Evolutionary conservation across 1,140 invertebrate species (phyloP), one percentile per base, ranked within the genome.

Genomic region (Neotoxoptera formosana): DNA sequence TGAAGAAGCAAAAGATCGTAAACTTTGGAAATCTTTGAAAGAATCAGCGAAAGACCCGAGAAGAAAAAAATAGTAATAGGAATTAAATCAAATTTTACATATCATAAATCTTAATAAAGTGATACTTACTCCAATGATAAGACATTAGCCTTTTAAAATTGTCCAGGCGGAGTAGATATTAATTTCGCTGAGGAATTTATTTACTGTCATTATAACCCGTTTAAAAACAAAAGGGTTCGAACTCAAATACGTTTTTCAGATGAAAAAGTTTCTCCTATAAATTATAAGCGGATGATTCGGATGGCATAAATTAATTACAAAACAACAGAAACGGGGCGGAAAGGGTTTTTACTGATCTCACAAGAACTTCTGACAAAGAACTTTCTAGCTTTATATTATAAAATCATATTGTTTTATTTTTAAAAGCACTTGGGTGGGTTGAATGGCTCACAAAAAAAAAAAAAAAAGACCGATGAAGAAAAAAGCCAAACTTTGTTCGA

Each of bases 391-490:
- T 90, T 45, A 67, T 67, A 48, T 45, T 67, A 67, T 90, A 90
- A 90, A 90, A 90, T 90, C 89, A 67, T 90, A 90, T 90, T 90
- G 89, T 90, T 90, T 90, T 90, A 90, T 90, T 90, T 90, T 90
- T 90, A 60, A 90, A 67, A 90, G 53, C 23, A 60, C 56, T 90
- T 67, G 89, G 36, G 48, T 89, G 87, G 87, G 89, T 67, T 67
- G 53, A 90, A 90, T 67, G 36, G 89, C 36, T 67, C 41, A 41
- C 51, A 53, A 90, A 90, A 60, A 60, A 60, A 60, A 56, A 56
- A 60, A 67, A 67, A 76, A 90, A 90, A 67, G 7, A 67, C 89
- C 53, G 14, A 45, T n/a, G 89, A 67, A 67, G 89, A 67, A 90
- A 67, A 90, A 89, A 90, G 7, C 9, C 89, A 45, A 90, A 90